A percentile compares a stretch with the other conserved stretches of the same genome.
Conservation (phyloP, 1,140 invertebrate species). For the Pollicipes pollicipes region DNA sequence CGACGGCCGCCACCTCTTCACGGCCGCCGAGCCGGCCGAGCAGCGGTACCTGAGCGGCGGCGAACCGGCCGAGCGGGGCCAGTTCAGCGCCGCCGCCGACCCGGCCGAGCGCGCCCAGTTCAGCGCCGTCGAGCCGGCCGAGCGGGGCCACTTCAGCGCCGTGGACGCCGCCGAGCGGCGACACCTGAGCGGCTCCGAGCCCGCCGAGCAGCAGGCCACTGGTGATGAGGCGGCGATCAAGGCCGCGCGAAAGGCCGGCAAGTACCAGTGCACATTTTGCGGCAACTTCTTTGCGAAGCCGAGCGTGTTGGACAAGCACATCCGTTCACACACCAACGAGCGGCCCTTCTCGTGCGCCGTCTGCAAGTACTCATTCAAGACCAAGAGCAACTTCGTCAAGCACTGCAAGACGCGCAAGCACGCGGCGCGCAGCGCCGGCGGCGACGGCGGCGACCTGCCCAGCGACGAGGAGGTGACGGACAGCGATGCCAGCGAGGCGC, state of each 20-base stretch:
- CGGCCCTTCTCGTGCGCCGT: conserved; percentile 70
- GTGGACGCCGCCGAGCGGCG: no score
- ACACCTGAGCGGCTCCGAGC: no score
- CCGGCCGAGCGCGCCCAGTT: no score
- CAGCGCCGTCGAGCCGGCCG: no score
- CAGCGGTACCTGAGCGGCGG: no score
- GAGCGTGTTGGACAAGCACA: conserved; percentile 84
- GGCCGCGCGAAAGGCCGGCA: conserved; percentile 12
- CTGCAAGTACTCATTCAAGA: conserved; percentile 85
- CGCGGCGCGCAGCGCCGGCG: conserved; percentile 36
- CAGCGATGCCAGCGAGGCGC: conserved; percentile 6
- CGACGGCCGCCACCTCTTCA: no score
- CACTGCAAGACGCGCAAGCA: conserved; percentile 70
- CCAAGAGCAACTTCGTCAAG: conserved; percentile 83
- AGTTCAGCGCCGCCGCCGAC: no score
- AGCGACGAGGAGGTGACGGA: conserved; percentile 8
- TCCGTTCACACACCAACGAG: conserved; percentile 79
- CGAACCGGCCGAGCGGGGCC: no score
- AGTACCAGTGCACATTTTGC: conserved; percentile 68
- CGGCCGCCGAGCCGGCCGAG: no score
- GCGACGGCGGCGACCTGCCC: conserved; percentile 7
- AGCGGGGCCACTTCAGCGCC: no score
- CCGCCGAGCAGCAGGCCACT: no score
- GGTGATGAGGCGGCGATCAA: no score
- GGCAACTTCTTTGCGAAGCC: conserved; percentile 74